Evolutionary conservation across 1,140 invertebrate species (phyloP).

Genomic region (Eriosoma lanigerum): DNA sequence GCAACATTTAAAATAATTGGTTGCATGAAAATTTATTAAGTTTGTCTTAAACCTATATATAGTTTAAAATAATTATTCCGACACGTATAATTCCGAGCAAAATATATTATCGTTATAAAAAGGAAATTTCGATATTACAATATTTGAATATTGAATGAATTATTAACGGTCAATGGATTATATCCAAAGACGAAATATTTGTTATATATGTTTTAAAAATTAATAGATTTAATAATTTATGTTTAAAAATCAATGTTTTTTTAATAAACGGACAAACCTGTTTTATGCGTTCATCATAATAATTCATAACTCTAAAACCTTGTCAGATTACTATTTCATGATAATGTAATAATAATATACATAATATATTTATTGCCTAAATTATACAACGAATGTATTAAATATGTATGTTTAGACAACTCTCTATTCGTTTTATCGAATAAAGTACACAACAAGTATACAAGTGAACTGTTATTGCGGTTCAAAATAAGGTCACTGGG

Average conservation of each 20-base stretch:
- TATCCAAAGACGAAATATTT: too few species aligned
- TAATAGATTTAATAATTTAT: too few species aligned
- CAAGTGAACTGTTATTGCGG: constrained; percentile 47
- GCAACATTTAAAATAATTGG: too few species aligned
- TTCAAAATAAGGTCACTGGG: constrained; percentile 12
- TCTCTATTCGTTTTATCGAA: neutral
- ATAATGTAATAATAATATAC: neutral
- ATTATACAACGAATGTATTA: too few species aligned
- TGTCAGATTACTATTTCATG: neutral
- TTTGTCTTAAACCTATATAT: too few species aligned
- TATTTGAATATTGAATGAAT: neutral
- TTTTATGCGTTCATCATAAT: constrained; percentile 21
- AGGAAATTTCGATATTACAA: neutral
- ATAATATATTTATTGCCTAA: neutral
- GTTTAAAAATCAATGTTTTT: neutral
- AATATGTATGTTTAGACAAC: too few species aligned
- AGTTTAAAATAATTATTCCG: too few species aligned
- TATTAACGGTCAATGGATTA: neutral
- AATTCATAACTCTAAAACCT: neutral
- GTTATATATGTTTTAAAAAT: too few species aligned
- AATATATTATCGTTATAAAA: neutral
- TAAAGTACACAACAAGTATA: neutral
- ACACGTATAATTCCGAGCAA: neutral
- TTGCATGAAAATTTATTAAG: too few species aligned
- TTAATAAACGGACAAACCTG: neutral